phyloP scores from a whole-genome alignment of 2,888 invertebrate species.

The Oscheius myriophilus region DNA sequence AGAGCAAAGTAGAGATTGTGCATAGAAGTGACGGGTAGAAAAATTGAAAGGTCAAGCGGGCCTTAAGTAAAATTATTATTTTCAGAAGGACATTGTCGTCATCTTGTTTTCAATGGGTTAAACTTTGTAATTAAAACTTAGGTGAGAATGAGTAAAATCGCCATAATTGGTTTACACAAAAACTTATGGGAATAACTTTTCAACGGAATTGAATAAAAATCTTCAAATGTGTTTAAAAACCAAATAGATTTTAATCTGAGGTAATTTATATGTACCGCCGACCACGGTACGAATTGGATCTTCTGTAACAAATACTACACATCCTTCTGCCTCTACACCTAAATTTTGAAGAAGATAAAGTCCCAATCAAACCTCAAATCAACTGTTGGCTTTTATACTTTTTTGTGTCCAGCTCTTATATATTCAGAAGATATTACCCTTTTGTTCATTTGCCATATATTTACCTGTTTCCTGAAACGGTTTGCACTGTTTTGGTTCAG shows the following conservation, averaged over 20 bases:
- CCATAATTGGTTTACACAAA: too few relatives aligned
- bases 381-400: too few relatives aligned
- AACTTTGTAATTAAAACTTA: too few relatives aligned
- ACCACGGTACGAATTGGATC: too few relatives aligned
- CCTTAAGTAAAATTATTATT: slow-evolving; percentile 47
- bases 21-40: slow-evolving; percentile 68
- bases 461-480: slow-evolving; percentile 66
- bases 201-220: too few relatives aligned
- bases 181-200: too few relatives aligned
- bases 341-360: background rate
- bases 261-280: too few relatives aligned
- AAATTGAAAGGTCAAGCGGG: slow-evolving; percentile 67
- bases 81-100: too few relatives aligned
- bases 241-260: background rate
- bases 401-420: background rate
- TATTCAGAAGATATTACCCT: background rate
- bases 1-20: slow-evolving; percentile 63
- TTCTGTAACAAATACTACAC: too few relatives aligned
- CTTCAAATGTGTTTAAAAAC: background rate
- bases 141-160: too few relatives aligned
- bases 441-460: background rate
- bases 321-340: background rate
- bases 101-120: background rate
- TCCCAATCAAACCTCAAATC: too few relatives aligned
- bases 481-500: slow-evolving; percentile 68